Base-by-base conservation (phyloP, 2,797 vertebrate genomes). In the Sebastolobus alascanus region DNA sequence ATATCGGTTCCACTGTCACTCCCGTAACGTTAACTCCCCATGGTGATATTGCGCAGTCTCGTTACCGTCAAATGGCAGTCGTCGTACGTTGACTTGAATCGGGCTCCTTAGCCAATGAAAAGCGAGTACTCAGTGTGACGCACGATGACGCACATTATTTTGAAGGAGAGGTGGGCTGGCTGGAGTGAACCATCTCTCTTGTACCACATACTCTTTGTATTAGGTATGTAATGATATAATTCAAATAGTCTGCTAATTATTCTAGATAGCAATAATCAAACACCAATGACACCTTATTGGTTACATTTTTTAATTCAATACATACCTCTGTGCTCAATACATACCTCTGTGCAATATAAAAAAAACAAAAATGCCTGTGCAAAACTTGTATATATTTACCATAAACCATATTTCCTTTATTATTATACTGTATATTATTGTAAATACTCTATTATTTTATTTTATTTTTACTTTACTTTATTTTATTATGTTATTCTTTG, bases 31-130 rank as follows among this genome's bases (percentile, higher is more conserved):
- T 73, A 85, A 80, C 84, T 80, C 77, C 76, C 75, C 89, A 75
- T 88, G 80, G 63, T 73, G 66, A 22, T 67, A 84, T 59, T 91
- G 87, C 93, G 92, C 89, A 93, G 89, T 55, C 88, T 87, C 89
- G 7, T n/a, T 59, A 29, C 80, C 83, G 46, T 89, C 90, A 91
- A 93, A 93, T 77, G 85, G 84, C n/a, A n/a, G n/a, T n/a, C n/a
- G n/a, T n/a, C n/a, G n/a, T n/a, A n/a, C n/a, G n/a, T n/a, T n/a
- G n/a, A n/a, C n/a, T n/a, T n/a, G n/a, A n/a, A n/a, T n/a, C n/a
- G n/a, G n/a, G n/a, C n/a, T n/a, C n/a, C n/a, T n/a, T n/a, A n/a
- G n/a, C n/a, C n/a, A 92, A 93, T 91, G 20, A 84, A 0, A 71
- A 33, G 0, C 0, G 55, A 79, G 79, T 0, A 69, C 68, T 65